A percentile compares a stretch with the other conserved stretches of the same genome.
phyloP scores from a whole-genome alignment of 2,888 invertebrate genomes.

The Podabrus alpinus region DNA sequence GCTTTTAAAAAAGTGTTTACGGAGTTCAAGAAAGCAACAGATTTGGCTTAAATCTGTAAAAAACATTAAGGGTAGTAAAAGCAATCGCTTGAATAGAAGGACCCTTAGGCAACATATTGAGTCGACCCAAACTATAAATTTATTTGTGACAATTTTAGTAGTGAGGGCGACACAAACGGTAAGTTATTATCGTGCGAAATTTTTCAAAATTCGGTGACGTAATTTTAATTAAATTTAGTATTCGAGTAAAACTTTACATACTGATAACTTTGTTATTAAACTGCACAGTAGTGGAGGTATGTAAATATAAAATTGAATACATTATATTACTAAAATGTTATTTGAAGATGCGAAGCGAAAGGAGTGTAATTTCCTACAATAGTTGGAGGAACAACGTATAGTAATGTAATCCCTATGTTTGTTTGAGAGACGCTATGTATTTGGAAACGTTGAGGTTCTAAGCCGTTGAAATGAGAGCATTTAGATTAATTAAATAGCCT shows the following conservation, averaged over 20 bases:
- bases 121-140: not conserved
- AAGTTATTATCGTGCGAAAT: not conserved
- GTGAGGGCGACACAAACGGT: not conserved
- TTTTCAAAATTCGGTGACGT: not conserved
- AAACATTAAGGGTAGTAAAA: not conserved
- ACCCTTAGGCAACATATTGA: not conserved
- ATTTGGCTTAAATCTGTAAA: not conserved
- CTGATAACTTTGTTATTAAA: not conserved
- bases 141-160: not conserved
- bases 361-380: slow-evolving; percentile 7
- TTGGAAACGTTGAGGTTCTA: slow-evolving; percentile 22
- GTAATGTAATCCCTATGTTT: slow-evolving; percentile 21
- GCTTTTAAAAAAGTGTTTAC: not conserved
- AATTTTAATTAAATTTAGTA: not conserved
- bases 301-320: slow-evolving; percentile 16
- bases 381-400: slow-evolving; percentile 2
- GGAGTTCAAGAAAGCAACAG: not conserved
- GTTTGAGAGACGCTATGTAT: slow-evolving; percentile 15
- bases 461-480: slow-evolving; percentile 14
- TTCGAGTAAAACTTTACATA: not conserved
- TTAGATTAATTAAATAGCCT: slow-evolving; percentile 18
- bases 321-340: slow-evolving; percentile 2
- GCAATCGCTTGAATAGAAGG: not conserved
- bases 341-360: slow-evolving; percentile 9
- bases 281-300: not conserved